Base-by-base conservation (phyloP, 2,113 vertebrate genomes). In the Holacanthus passer region DNA sequence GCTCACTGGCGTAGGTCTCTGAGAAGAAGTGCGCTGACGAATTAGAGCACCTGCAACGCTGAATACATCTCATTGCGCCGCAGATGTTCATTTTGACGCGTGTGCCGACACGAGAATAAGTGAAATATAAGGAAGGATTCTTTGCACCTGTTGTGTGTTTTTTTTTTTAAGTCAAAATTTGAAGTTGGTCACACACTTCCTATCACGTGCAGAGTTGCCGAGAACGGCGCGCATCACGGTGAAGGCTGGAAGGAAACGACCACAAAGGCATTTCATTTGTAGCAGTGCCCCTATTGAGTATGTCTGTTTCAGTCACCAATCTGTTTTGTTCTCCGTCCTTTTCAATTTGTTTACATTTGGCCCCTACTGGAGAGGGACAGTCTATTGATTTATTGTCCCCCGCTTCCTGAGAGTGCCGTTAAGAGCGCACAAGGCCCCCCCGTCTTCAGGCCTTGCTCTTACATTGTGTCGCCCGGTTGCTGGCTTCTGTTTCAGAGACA, bases 321-420 rank as follows among this genome's bases (percentile, higher is more conserved):
- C 87, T 82, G 87, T 88, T 94, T 94, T 95, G 93, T 94, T 92
- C 91, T 63, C 80, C 7, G 9, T 87, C 86, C 89, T 84, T 93
- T 95, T 94, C 88, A 93, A 94, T 94, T 92, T 94, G 92, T 94
- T 93, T 94, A 93, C 93, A 93, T 94, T 93, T 92, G 92, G 91
- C 89, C 90, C 86, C 92, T 90, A 89, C 85, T 89, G 86, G 87
- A 93, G 93, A 93, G 90, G 90, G 87, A 92, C 89, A 92, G 90
- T 92, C 87, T 82, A 94, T 94, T 93, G 91, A 94, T 93, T 94
- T 92, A 94, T 94, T 94, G 92, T 91, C 80, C 79, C 77, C 77
- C 27, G 83, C 87, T 92, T 94, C 92, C 93, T 88, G 86, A 90
- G 83, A 92, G 88, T 82, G 82, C 73, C 66, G 68, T 91, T 90